Evolutionary conservation across 2,888 invertebrate genomes (phyloP).

Genomic region (Trileptium ribeirensis): DNA sequence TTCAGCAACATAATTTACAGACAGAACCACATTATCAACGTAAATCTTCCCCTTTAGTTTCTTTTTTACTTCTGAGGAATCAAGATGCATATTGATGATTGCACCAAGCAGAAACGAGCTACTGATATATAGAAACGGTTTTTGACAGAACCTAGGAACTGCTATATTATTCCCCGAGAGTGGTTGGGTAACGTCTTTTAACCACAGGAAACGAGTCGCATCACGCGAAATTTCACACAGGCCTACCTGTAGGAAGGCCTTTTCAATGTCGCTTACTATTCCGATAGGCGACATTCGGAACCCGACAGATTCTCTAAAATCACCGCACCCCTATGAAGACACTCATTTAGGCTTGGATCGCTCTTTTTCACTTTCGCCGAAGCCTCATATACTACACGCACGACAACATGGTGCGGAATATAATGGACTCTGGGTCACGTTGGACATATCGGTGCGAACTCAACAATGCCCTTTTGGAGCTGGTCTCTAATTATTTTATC

Average conservation of each 20-base stretch:
- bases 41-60: not conserved
- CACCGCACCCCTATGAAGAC: constrained; percentile 30
- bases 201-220: not conserved
- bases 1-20: not conserved
- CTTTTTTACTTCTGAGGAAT: not conserved
- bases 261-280: constrained; percentile 15
- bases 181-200: not conserved
- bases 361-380: constrained; percentile 20
- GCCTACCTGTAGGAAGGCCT: constrained; percentile 33
- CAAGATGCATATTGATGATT: constrained; percentile 26
- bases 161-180: constrained; percentile 28
- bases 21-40: not conserved
- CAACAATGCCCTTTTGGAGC: constrained; percentile 19
- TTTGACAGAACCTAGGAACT: constrained; percentile 29
- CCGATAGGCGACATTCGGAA: constrained; percentile 30
- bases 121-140: constrained; percentile 34
- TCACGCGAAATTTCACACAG: constrained; percentile 31
- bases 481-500: constrained; percentile 21
- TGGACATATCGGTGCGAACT: too few species aligned
- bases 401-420: constrained; percentile 33
- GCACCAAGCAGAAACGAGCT: constrained; percentile 32
- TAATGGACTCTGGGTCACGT: constrained; percentile 27
- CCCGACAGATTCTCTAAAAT: constrained; percentile 25
- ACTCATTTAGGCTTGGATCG: constrained; percentile 31
- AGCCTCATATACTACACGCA: constrained; percentile 40